Evolutionary conservation across 2,113 vertebrate species (phyloP).

Genomic region (Probosciger aterrimus): DNA sequence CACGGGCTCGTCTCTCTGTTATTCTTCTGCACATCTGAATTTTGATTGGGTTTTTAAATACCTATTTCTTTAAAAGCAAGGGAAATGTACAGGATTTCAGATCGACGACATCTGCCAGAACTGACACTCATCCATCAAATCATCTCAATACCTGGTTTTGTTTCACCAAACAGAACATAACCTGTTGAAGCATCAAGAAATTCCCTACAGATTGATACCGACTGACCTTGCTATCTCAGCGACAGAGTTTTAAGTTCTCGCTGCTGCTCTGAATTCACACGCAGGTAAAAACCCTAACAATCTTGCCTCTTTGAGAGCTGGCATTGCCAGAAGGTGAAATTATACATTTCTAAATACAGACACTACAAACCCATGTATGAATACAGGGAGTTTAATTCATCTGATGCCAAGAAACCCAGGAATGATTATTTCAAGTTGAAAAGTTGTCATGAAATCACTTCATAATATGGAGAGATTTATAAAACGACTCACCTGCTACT

Average conservation of each 20-base stretch:
- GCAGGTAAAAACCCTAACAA: neutral
- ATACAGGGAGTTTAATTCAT: neutral
- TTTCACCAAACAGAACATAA: neutral
- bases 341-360: neutral
- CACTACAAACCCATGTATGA: fast-evolving
- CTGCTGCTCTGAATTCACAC: conserved; percentile 16
- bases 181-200: neutral
- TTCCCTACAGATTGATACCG: neutral
- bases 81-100: neutral
- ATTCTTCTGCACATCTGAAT: neutral
- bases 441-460: conserved; percentile 36
- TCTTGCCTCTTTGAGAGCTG: neutral
- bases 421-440: neutral
- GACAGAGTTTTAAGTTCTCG: neutral
- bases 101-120: fast-evolving
- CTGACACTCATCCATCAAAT: neutral
- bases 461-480: neutral
- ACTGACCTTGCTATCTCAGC: neutral
- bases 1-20: conserved; percentile 12
- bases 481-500: conserved; percentile 33
- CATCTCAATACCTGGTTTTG: neutral
- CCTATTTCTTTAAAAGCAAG: neutral
- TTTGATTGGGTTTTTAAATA: neutral
- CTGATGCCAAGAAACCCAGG: neutral
- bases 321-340: neutral